Conservation (phyloP, 2,797 vertebrate genomes). For the Rhinella marina region DNA sequence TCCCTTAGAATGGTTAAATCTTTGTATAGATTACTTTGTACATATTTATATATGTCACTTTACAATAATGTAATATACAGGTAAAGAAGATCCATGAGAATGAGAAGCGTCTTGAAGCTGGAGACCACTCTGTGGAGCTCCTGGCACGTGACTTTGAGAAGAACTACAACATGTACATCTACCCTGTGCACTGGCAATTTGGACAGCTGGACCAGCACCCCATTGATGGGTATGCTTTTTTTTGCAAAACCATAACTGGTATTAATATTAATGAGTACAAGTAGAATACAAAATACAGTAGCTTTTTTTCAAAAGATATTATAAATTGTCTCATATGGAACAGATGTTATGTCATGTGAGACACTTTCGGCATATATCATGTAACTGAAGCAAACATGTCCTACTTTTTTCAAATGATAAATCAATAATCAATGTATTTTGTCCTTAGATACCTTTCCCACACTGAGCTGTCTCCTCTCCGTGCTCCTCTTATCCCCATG, state of each 20-base stretch:
- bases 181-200: constrained; percentile 99
- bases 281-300: too few relatives aligned
- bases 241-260: neutral
- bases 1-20: neutral
- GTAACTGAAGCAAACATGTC: neutral
- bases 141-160: constrained; percentile 96
- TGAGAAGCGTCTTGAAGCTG: constrained; percentile 92
- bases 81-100: constrained; percentile 98
- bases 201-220: constrained; percentile 98
- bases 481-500: constrained; percentile 98
- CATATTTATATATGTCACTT: neutral
- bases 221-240: constrained; percentile 83
- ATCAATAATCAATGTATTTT: neutral
- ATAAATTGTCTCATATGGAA: neutral
- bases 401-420: neutral
- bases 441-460: constrained; percentile 90
- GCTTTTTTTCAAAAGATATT: too few relatives aligned
- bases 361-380: neutral
- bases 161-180: constrained; percentile 99
- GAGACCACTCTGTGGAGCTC: constrained; percentile 92
- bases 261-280: neutral
- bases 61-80: constrained; percentile 68
- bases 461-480: constrained; percentile 93
- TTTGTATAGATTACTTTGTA: neutral
- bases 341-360: neutral